Evolutionary conservation across 2,888 invertebrate genomes (phyloP), one percentile per base, ranked within the genome.

Genomic region (Agrotis puta): DNA sequence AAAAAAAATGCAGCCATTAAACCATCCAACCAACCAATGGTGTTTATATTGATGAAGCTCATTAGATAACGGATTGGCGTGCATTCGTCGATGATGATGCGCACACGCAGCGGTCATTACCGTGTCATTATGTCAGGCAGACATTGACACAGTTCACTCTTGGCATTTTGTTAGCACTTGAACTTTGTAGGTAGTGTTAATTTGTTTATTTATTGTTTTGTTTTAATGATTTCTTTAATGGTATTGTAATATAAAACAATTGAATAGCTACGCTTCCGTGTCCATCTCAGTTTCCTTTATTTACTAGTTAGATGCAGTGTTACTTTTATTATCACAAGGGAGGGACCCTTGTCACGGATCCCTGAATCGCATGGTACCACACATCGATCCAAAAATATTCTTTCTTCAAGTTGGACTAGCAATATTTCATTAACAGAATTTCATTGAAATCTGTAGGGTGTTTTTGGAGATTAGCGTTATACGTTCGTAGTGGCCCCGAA

Each of bases 71-170:
- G 57, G 75, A 80, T 77, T 70, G 74, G 54, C 54, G 66, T 68
- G 64, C 24, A 67, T 50, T 79, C 39, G 43, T 11, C n/a, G 50
- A 66, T 81, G 72, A 83, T 83, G 84, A 71, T 85, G 84, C 76
- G 78, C 76, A 54, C 84, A 84, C 85, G 85, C 81, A 75, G 59
- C 54, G 16, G 59, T 24, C 72, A 83, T 85, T 81, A 79, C 65
- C 11, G n/a, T 24, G 47, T 67, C 76, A 70, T 71, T 62, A 74
- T 57, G 54, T n/a, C 54, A 24, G 69, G 22, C 56, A 77, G 81
- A 73, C 82, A 84, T 84, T 82, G 81, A 82, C 84, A 83, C 70
- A 73, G 68, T 59, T 82, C 72, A 68, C 45, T 43, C 16, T 47
- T 45, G 48, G 24, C 57, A n/a, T 7, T 50, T 69, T 66, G 65